phyloP scores from a whole-genome alignment of 2,888 invertebrate genomes.

The Cephus pygmeus region DNA sequence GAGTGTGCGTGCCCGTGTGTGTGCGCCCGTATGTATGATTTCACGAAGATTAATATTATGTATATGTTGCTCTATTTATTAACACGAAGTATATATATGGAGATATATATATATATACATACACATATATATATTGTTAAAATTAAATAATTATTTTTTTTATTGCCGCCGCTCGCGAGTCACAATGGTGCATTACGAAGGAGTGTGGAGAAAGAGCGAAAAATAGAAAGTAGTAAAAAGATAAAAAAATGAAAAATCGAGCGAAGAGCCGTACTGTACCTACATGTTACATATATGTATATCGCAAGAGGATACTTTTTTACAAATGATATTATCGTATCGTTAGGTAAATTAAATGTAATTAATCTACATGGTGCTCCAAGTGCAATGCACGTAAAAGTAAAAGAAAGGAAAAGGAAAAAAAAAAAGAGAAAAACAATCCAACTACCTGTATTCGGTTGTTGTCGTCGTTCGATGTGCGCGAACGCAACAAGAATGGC shows the following conservation, averaged over 20 bases:
- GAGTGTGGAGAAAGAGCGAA: conserved; percentile 10
- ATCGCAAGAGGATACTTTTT: conserved; percentile 49
- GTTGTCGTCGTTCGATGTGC: conserved; percentile 43
- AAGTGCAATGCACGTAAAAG: conserved; percentile 59
- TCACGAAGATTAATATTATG: conserved; percentile 60
- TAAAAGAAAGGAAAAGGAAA: neutral
- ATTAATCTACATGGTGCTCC: conserved; percentile 55
- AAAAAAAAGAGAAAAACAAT: conserved; percentile 28
- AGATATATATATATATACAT: conserved; percentile 28
- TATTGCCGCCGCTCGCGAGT: conserved; percentile 31
- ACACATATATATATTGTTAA: conserved; percentile 55
- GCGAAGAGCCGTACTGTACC: conserved; percentile 19
- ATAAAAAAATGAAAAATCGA: conserved; percentile 23
- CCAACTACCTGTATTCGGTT: conserved; percentile 53
- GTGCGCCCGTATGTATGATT: conserved; percentile 25
- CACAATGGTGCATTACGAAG: conserved; percentile 13
- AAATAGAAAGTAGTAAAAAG: conserved; percentile 16
- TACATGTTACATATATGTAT: conserved; percentile 6
- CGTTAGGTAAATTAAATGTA: conserved; percentile 44
- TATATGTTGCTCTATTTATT: conserved; percentile 65
- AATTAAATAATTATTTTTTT: conserved; percentile 59
- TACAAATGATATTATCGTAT: conserved; percentile 45
- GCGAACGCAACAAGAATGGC: conserved; percentile 35
- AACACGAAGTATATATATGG: conserved; percentile 44
- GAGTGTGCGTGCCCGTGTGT: neutral